Conservation (phyloP, 2,113 vertebrate genomes). For the Neodon shergylaensis region DNA sequence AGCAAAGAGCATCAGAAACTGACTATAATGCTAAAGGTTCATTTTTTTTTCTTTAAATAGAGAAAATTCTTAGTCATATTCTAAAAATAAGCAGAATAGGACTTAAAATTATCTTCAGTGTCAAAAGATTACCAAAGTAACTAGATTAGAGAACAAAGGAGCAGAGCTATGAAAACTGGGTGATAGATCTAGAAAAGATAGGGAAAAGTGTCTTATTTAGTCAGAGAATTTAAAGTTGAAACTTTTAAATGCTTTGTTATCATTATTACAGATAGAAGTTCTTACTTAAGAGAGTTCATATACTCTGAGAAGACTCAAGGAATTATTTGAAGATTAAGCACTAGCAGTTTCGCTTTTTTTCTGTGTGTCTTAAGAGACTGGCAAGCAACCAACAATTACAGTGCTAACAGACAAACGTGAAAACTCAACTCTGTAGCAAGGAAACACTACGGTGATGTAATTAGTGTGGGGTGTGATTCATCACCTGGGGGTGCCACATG, state of each 20-base stretch:
- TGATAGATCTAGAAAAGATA: conserved; percentile 19
- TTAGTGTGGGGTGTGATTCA: conserved; percentile 58
- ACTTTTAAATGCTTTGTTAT: neutral
- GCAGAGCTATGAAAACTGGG: neutral
- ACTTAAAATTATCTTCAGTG: neutral
- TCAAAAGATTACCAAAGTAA: neutral
- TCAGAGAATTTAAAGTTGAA: neutral
- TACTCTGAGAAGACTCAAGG: neutral
- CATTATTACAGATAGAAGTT: neutral
- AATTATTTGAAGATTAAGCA: conserved; percentile 38
- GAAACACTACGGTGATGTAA: conserved; percentile 10
- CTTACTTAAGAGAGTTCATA: conserved; percentile 8
- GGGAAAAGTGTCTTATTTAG: neutral
- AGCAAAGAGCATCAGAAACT: neutral
- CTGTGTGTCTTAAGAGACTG: conserved; percentile 55
- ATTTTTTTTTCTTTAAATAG: neutral
- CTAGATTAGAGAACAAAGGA: neutral
- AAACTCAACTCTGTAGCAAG: conserved; percentile 62
- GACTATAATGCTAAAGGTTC: neutral
- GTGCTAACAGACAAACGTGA: conserved; percentile 68
- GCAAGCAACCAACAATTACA: conserved; percentile 48
- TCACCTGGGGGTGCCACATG: neutral
- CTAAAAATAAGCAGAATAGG: neutral
- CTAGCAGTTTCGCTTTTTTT: neutral
- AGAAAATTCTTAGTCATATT: conserved; percentile 11